These are phyloP conservation scores for Forbesichthys agassizii DNA, from an alignment of 2,113 vertebrate species.

Conservation along the genomic window DNA sequence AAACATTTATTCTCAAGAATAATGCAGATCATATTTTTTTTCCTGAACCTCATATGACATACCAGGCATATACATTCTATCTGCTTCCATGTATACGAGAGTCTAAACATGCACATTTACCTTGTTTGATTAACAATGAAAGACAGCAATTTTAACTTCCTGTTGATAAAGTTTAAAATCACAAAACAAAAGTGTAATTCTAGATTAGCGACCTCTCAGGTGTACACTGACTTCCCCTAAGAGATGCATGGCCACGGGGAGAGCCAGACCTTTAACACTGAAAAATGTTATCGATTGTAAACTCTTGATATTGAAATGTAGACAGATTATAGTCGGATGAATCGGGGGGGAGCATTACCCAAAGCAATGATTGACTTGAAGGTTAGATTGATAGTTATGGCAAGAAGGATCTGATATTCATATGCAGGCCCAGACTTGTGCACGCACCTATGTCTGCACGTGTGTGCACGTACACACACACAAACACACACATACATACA, in stretches of 20 bases:
- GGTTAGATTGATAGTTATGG: slow-evolving; percentile 9
- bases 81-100: neutral
- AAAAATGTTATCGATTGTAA: slow-evolving; percentile 27
- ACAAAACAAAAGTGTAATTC: neutral
- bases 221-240: neutral
- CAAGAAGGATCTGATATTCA: neutral
- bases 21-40: slow-evolving; percentile 4
- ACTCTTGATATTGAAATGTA: slow-evolving; percentile 28
- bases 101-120: slow-evolving; percentile 31
- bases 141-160: slow-evolving; percentile 15
- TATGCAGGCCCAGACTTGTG: neutral
- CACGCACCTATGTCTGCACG: neutral
- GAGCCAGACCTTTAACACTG: neutral
- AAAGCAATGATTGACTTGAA: too few species aligned
- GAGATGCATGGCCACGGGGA: slow-evolving; percentile 26
- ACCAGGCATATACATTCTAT: slow-evolving; percentile 13
- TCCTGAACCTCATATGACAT: slow-evolving; percentile 10
- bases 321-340: slow-evolving; percentile 15
- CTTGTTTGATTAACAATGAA: slow-evolving; percentile 36
- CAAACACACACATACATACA: neutral
- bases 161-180: slow-evolving; percentile 6
- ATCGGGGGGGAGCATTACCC: neutral
- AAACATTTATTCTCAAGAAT: slow-evolving; percentile 21
- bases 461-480: neutral
- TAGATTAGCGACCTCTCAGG: neutral